Conservation (phyloP, 2,797 vertebrate species). For the Cephalopachus bancanus region DNA sequence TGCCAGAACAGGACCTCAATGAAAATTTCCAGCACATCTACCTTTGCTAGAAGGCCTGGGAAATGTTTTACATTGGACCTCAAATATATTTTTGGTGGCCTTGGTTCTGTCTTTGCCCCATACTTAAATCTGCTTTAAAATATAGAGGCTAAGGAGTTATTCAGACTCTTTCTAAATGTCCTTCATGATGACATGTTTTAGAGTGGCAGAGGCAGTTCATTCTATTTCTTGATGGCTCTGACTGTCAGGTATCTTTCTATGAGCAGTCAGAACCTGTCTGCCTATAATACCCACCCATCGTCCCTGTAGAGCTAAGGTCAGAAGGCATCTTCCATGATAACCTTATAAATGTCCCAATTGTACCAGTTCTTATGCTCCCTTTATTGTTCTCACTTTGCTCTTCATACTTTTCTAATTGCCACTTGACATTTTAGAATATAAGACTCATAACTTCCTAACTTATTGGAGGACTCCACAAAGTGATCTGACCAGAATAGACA, state of each 20-base stretch:
- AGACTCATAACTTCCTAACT: background rate
- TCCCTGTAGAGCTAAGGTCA: background rate
- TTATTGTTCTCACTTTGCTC: background rate
- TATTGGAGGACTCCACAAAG: background rate
- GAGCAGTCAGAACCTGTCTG: background rate
- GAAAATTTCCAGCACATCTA: background rate
- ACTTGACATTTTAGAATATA: background rate
- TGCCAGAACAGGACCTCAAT: background rate
- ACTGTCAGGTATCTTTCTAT: background rate
- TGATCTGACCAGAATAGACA: background rate
- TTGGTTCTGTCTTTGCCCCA: background rate
- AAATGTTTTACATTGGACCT: background rate
- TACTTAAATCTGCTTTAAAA: background rate
- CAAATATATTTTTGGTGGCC: background rate
- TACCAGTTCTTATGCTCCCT: too few species aligned
- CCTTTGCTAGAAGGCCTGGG: background rate
- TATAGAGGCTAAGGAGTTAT: background rate
- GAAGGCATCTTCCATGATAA: background rate
- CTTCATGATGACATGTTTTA: background rate
- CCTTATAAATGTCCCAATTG: background rate
- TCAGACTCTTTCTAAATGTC: background rate
- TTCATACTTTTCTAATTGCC: background rate
- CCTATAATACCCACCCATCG: background rate
- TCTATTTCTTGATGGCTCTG: background rate
- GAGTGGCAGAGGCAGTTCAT: background rate